A percentile compares a stretch with the other conserved stretches of the same genome.
These are phyloP conservation scores for Sebastes miniatus DNA, from an alignment of 2,797 vertebrate genomes.

Conservation along the genomic window DNA sequence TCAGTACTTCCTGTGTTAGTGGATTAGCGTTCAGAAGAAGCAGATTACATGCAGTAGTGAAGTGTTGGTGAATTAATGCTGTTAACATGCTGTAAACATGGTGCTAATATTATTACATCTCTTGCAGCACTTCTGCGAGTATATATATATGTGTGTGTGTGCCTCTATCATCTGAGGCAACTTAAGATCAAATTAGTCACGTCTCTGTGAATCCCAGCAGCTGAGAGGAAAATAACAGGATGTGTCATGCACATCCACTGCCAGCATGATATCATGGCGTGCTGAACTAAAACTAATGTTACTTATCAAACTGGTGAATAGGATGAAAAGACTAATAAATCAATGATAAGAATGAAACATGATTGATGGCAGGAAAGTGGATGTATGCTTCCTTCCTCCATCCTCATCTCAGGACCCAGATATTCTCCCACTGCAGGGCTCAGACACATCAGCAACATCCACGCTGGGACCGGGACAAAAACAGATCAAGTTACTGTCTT, in stretches of 20 bases:
- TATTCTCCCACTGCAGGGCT: neutral
- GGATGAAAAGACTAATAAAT: neutral
- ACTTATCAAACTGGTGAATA: neutral
- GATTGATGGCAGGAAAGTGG: neutral
- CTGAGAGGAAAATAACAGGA: constrained; percentile 12
- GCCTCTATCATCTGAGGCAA: neutral
- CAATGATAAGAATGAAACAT: neutral
- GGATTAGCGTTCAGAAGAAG: constrained; percentile 5
- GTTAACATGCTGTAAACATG: neutral
- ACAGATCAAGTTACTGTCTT: constrained; percentile 23
- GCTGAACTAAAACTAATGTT: neutral
- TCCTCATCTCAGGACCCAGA: neutral
- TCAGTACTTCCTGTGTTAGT: constrained; percentile 17
- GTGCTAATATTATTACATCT: neutral
- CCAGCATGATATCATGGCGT: neutral
- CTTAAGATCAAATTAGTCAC: neutral
- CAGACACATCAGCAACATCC: constrained; percentile 6
- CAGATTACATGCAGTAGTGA: neutral
- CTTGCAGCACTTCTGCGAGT: neutral
- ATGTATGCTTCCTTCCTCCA: neutral
- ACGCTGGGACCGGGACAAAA: constrained; percentile 11
- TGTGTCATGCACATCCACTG: neutral
- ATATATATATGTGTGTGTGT: too few species aligned
- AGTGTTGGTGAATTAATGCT: neutral
- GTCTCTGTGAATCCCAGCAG: constrained; percentile 2